These are phyloP conservation scores for Corythornis madagascariensis DNA, from an alignment of 2,113 vertebrate species.

Conservation along the genomic window DNA sequence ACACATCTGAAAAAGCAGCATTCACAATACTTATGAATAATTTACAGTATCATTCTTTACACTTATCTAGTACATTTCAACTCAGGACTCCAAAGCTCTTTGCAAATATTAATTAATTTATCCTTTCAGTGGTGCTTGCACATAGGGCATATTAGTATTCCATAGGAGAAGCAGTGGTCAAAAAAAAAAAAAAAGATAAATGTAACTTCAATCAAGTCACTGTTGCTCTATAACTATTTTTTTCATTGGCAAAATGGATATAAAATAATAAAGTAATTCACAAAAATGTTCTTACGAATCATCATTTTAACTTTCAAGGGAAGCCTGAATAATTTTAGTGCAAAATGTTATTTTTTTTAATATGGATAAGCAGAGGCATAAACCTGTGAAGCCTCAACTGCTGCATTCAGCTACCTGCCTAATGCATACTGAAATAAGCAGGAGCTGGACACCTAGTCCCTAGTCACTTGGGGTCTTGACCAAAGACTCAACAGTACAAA, in stretches of 20 bases:
- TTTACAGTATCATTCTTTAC: constrained; percentile 57
- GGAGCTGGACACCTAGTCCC: neutral
- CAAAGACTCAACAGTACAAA: neutral
- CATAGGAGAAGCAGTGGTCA: neutral
- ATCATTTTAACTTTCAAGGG: neutral
- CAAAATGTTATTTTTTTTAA: neutral
- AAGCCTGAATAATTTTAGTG: neutral
- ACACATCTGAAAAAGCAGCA: constrained; percentile 46
- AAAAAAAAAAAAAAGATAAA: neutral
- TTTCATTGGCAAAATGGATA: neutral
- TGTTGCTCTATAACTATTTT: neutral
- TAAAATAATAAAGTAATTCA: neutral
- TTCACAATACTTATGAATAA: constrained; percentile 60
- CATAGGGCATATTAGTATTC: neutral
- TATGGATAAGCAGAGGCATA: neutral
- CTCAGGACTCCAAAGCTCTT: constrained; percentile 27
- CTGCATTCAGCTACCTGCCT: neutral
- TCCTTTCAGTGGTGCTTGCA: neutral
- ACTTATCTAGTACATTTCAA: constrained; percentile 51
- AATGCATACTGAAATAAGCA: neutral
- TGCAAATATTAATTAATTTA: constrained; percentile 54
- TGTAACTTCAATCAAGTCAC: neutral
- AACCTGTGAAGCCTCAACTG: neutral
- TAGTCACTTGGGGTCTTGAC: neutral
- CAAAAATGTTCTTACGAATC: neutral